Base-by-base conservation (phyloP, 2,797 vertebrate genomes). In the Anas capensis region DNA sequence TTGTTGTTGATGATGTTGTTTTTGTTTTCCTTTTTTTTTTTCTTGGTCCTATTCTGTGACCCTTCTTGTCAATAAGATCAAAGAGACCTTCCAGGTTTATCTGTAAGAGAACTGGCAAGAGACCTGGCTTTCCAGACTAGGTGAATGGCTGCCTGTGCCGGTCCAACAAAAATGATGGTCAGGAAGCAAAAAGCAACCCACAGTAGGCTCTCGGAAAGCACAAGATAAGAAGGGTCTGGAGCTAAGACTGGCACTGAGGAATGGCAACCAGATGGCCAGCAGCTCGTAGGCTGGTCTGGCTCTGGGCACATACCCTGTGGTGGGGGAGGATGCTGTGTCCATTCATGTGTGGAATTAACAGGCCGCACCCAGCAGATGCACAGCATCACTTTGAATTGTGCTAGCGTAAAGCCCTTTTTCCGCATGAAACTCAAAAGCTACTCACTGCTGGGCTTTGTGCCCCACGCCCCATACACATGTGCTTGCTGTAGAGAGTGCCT, bases 201-300 rank as follows among this genome's bases (percentile, higher is more conserved):
- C 8, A 72, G 0, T 8, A 61, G 27, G 46, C 8, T 70, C n/a
- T 44, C 38, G 10, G 14, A 0, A 4, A 10, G 8, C 0, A 0
- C 12, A 44, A 64, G 17, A 1, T 8, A 10, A 33, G 68, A 82
- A 46, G 71, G 2, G 1, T 14, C 18, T 1, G 1, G 53, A 27
- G 36, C n/a, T 6, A 72, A 33, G 26, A 78, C 14, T 1, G 2
- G 34, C 5, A 21, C 4, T 51, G 57, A 72, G n/a, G 11, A 81
- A 58, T 6, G 34, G 23, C 64, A 51, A 26, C 2, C 2, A 34
- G 58, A 24, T 2, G 2, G 26, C 20, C 57, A 44, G 13, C 76
- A 81, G 38, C 42, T 54, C 1, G 0, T 31, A 51, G 46, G 21
- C 62, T 58, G 71, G 20, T 53, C 36, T 5, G 0, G 36, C n/a